Percentiles rank a stretch among this genome's conserved stretches.
Conservation (phyloP, 2,113 vertebrate species). For the Apteryx mantelli region DNA sequence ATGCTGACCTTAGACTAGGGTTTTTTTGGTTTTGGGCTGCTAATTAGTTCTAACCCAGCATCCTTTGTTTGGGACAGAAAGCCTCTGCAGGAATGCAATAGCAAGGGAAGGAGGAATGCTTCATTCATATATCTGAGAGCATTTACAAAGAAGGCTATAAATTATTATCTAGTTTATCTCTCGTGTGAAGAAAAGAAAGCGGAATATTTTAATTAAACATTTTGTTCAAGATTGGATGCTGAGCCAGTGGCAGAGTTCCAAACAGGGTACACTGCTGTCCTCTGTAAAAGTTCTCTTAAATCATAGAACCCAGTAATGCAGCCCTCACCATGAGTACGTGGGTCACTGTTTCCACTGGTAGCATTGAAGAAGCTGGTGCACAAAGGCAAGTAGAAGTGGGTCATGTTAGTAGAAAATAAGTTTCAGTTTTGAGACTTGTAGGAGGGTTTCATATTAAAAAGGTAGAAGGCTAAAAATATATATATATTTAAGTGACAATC, state of each 20-base stretch:
- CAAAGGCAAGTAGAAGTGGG: background rate
- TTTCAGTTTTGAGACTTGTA: background rate
- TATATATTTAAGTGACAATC: background rate
- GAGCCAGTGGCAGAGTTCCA: background rate
- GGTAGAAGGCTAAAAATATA: background rate
- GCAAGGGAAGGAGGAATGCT: conserved; percentile 10
- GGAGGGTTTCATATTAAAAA: background rate
- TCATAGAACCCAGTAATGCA: background rate
- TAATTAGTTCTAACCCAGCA: background rate
- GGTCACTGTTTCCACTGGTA: background rate
- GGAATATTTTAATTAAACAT: background rate
- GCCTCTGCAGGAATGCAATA: background rate
- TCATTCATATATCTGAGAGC: conserved; percentile 52
- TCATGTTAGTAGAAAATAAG: background rate
- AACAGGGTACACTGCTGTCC: background rate
- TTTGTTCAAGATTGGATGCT: background rate
- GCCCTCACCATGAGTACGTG: background rate
- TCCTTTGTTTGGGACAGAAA: conserved; percentile 37
- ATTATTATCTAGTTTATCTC: conserved; percentile 23
- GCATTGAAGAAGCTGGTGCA: background rate
- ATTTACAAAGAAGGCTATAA: conserved; percentile 31
- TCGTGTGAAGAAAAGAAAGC: conserved; percentile 25
- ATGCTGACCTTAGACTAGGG: background rate
- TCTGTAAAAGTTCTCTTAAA: background rate
- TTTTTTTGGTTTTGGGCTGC: background rate